A percentile compares a stretch with the other conserved stretches of the same genome.
Conservation (phyloP, 2,797 vertebrate genomes). For the Argya squamiceps region DNA sequence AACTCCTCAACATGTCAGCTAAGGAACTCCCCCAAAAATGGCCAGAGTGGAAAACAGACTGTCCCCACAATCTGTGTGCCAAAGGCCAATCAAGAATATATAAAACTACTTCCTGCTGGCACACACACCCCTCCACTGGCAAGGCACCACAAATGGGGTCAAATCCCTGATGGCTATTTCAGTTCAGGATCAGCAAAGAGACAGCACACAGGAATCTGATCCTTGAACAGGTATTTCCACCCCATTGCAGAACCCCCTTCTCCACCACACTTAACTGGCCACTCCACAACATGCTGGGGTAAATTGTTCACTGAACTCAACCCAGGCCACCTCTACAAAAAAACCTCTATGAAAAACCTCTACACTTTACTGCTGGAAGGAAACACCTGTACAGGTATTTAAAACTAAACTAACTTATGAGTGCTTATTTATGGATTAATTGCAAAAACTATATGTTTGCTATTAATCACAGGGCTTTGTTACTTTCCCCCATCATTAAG, state of each 20-base stretch:
- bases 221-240: neutral
- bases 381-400: neutral
- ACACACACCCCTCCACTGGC: neutral
- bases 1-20: neutral
- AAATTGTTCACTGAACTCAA: neutral
- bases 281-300: neutral
- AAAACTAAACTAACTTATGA: neutral
- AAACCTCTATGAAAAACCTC: neutral
- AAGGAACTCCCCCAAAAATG: neutral
- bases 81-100: neutral
- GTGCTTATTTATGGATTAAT: neutral
- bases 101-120: neutral
- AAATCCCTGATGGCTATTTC: neutral
- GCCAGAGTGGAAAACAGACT: neutral
- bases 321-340: neutral
- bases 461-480: neutral
- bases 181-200: neutral
- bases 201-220: neutral
- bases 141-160: neutral
- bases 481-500: neutral
- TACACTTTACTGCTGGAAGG: neutral
- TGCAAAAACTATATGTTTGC: neutral
- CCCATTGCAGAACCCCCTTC: neutral
- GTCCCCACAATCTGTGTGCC: accelerated
- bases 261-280: neutral